Conservation (phyloP, 2,888 invertebrate species). For the Ophion obscuratus region DNA sequence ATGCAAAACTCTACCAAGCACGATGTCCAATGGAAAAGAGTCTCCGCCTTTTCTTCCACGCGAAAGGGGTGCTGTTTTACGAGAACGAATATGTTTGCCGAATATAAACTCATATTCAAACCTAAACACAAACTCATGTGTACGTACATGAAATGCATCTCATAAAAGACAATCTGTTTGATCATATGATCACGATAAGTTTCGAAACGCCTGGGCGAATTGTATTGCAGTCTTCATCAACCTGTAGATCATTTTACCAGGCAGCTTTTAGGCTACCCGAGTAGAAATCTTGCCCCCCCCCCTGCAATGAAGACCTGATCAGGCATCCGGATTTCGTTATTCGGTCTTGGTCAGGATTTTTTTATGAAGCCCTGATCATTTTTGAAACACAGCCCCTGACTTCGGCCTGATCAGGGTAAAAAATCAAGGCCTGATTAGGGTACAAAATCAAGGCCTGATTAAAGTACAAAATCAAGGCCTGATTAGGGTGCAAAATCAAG, state of each 20-base stretch:
- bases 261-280: neutral
- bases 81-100: slow-evolving; percentile 7
- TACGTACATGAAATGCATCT: neutral
- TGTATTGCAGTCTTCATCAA: neutral
- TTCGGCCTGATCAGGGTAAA: too few species aligned
- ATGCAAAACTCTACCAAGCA: slow-evolving; percentile 22
- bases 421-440: too few species aligned
- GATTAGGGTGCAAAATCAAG: too few species aligned
- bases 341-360: too few species aligned
- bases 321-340: too few species aligned
- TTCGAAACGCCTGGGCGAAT: neutral
- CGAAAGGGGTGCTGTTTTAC: neutral
- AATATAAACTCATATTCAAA: slow-evolving; percentile 10
- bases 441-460: too few species aligned
- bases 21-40: neutral
- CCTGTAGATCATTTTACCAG: neutral
- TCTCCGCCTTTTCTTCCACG: neutral
- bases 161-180: neutral
- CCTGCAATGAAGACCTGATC: too few species aligned
- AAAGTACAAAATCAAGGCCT: too few species aligned
- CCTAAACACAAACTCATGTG: neutral
- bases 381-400: too few species aligned
- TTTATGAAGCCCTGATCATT: too few species aligned
- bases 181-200: neutral
- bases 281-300: too few species aligned